Evolutionary conservation across 2,113 vertebrate species (phyloP), one percentile per base, ranked within the genome.

Genomic region (Apeltes quadracus): DNA sequence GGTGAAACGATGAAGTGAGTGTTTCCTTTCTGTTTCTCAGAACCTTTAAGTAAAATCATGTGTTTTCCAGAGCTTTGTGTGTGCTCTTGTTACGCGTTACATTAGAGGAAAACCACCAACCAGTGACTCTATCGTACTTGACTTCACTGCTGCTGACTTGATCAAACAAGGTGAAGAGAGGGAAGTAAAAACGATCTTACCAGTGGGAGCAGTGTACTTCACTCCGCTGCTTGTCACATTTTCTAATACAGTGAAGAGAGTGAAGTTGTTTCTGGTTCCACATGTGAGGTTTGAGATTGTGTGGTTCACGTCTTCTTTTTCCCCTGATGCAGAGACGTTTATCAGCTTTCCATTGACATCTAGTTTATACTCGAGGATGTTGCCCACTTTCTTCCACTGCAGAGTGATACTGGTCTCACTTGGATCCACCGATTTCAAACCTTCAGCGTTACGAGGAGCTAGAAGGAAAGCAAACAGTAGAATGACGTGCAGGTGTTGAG

Each of bases 341-440:
- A 5, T 16, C 5, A 59, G 3, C 0, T 0, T 13, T 36, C 0
- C 48, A 15, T 14, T 14, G 1, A 41, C 58, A 3, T 1, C 0
- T 13, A 90, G 41, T 1, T 0, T 29, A 10, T 88, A 85, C 2
- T 4, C 4, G 48, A 12, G 0, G 11, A 14, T 10, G 2, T 1
- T 0, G 0, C 5, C 0, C 3, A 69, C 59, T 39, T 18, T 41
- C 0, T 3, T 4, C 86, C 86, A 91, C n/a, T 58, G n/a, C 66
- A 88, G 57, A 64, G 76, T 84, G 66, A 87, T 61, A 18, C 48
- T 84, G 53, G 14, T 79, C 72, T 81, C 72, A 61, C 2, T 65
- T 53, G 55, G 72, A 9, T 1, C 0, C 3, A 22, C 3, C 6
- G 59, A 7, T 15, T 27, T 38, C 1, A 87, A 51, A 0, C 5